Conservation (phyloP, 2,797 vertebrate species). For the Phoeniculus purpureus region DNA sequence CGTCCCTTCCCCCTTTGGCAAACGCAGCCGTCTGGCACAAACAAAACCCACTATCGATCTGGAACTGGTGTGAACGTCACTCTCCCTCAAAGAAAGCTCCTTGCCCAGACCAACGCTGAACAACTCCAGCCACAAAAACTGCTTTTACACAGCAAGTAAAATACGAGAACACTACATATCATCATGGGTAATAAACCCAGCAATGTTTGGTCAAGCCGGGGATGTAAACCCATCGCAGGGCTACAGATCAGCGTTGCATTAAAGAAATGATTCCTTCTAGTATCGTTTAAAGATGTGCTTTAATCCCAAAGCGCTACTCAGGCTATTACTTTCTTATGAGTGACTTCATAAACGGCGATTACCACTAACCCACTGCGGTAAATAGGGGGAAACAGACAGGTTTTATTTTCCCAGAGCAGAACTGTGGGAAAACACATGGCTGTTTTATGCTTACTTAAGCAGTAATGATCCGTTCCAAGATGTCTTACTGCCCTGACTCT, state of each 20-base stretch:
- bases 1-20: not conserved
- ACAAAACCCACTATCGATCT: not conserved
- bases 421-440: not conserved
- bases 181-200: not conserved
- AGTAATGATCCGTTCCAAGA: not conserved
- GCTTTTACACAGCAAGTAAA: not conserved
- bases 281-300: not conserved
- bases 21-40: not conserved
- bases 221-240: slow-evolving; percentile 12
- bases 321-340: slow-evolving; percentile 36
- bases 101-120: accelerated
- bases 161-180: not conserved
- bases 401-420: slow-evolving; percentile 41
- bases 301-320: slow-evolving; percentile 41
- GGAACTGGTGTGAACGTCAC: not conserved
- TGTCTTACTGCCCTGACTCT: not conserved
- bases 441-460: slow-evolving; percentile 40
- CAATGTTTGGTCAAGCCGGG: slow-evolving; percentile 31
- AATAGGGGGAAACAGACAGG: slow-evolving; percentile 20
- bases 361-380: not conserved
- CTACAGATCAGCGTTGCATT: slow-evolving; percentile 9
- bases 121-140: not conserved
- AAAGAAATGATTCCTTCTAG: not conserved
- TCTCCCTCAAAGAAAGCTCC: not conserved
- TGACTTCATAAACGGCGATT: slow-evolving; percentile 30